Evolutionary conservation across 2,797 vertebrate genomes (phyloP), one percentile per base, ranked within the genome.

Genomic region (Typhlichthys eigenmanni): DNA sequence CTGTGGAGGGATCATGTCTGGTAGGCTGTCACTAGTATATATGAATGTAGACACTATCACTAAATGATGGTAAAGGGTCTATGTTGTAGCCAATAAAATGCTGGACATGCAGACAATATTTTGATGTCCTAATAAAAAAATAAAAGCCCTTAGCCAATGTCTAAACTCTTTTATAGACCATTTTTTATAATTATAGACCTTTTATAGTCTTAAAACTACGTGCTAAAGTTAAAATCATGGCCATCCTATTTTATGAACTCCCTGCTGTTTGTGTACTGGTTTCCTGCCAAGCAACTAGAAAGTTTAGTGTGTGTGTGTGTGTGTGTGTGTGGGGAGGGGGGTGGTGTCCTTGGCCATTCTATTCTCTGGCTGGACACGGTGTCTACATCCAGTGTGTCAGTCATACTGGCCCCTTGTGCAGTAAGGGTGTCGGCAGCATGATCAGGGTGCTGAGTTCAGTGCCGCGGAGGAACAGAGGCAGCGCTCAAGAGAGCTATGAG

Each of bases 401-500:
- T 69, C 50, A 9, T 54, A 51, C 38, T 47, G 66, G 8, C 34
- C 34, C 48, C 57, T 19, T 10, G 55, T 72, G 64, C 68, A 47
- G 6, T 7, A 5, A 52, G 19, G 66, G 61, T 69, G 50, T 34
- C 10, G 1, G 24, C 66, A 61, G 64, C 71, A 72, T 12, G 53
- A 53, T 59, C 52, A 45, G 57, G 64, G 56, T 65, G 70, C 70
- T 68, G 8, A 68, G 82, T 74, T 68, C 72, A 46, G 29, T 56
- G 66, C 58, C 49, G 60, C 65, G 53, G 53, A 71, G 58, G 61
- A 60, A 64, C 5, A n/a, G 56, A 70, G 70, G 65, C 72, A 43
- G 66, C 70, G 61, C 64, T 51, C 55, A 75, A 62, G 62, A 62
- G 56, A 69, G 54, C 48, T 51, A 54, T 13, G 70, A 75, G 79